phyloP scores from a whole-genome alignment of 2,888 invertebrate genomes.

The Hecatera dysodea region DNA sequence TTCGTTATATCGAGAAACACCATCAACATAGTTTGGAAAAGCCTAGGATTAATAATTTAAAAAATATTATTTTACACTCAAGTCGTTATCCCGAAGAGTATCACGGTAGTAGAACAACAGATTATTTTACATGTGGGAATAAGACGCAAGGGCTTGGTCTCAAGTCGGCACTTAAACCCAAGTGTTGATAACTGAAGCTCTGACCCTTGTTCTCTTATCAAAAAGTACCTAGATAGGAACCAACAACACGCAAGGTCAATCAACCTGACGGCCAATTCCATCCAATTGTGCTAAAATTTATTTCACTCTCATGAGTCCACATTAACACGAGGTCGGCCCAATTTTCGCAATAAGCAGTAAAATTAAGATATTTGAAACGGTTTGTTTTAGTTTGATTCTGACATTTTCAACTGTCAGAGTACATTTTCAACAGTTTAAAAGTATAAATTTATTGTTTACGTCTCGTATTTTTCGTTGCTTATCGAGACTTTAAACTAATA shows the following conservation, averaged over 20 bases:
- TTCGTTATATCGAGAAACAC: background rate
- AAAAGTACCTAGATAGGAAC: conserved; percentile 25
- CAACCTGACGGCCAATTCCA: conserved; percentile 67
- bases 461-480: background rate
- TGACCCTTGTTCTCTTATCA: conserved; percentile 52
- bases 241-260: conserved; percentile 53
- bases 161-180: conserved; percentile 70
- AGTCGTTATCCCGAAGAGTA: conserved; percentile 57
- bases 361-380: conserved; percentile 40
- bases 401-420: background rate
- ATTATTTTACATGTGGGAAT: conserved; percentile 78
- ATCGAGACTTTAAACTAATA: background rate
- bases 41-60: background rate
- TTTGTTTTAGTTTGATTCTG: conserved; percentile 24
- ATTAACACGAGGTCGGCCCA: conserved; percentile 43
- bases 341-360: conserved; percentile 51
- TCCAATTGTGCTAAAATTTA: conserved; percentile 67
- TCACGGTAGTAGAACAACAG: conserved; percentile 49
- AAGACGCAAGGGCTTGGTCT: conserved; percentile 67
- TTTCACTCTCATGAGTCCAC: conserved; percentile 62
- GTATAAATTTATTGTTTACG: background rate
- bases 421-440: background rate
- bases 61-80: conserved; percentile 7
- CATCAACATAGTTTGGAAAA: background rate
- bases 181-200: conserved; percentile 69